Evolutionary conservation across 2,797 vertebrate genomes (phyloP).

Genomic region (Scleropages formosus): DNA sequence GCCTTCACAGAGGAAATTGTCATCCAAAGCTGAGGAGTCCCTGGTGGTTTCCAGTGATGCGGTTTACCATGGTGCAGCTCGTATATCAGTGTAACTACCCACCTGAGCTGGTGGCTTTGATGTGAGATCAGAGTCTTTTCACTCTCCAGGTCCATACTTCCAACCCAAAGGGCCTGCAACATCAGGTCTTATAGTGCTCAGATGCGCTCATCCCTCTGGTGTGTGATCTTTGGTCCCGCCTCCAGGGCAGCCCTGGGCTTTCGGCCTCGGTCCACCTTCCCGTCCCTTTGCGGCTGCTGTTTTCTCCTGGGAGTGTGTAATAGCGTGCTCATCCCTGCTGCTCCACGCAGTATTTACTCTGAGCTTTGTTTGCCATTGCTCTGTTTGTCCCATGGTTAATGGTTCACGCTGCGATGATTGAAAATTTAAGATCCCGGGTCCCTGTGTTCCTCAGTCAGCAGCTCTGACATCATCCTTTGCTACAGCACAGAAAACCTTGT

Average conservation of each 20-base stretch:
- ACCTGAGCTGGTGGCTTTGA: conserved; percentile 38
- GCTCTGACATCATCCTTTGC: not conserved
- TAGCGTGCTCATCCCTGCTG: conserved; percentile 53
- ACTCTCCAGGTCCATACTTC: not conserved
- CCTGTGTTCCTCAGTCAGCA: conserved; percentile 1
- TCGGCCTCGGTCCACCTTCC: not conserved
- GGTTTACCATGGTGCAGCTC: conserved; percentile 35
- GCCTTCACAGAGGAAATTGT: conserved; percentile 50
- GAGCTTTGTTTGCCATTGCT: conserved; percentile 66
- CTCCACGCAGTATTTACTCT: conserved; percentile 68
- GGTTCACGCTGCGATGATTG: conserved; percentile 67
- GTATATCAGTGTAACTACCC: conserved; percentile 7
- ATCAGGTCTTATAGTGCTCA: not conserved
- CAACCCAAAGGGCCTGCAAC: not conserved
- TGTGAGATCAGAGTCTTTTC: not conserved
- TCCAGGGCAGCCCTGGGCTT: not conserved
- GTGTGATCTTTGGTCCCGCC: conserved; percentile 7
- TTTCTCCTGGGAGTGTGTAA: conserved; percentile 30
- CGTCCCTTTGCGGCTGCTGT: not conserved
- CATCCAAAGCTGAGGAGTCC: conserved; percentile 31
- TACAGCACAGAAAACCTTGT: not conserved
- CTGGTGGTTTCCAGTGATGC: conserved; percentile 38
- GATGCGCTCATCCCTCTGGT: not conserved
- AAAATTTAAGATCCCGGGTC: conserved; percentile 42
- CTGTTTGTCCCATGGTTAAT: conserved; percentile 77